Evolutionary conservation across 2,113 vertebrate species (phyloP).

Genomic region (Gobiocypris rarus): DNA sequence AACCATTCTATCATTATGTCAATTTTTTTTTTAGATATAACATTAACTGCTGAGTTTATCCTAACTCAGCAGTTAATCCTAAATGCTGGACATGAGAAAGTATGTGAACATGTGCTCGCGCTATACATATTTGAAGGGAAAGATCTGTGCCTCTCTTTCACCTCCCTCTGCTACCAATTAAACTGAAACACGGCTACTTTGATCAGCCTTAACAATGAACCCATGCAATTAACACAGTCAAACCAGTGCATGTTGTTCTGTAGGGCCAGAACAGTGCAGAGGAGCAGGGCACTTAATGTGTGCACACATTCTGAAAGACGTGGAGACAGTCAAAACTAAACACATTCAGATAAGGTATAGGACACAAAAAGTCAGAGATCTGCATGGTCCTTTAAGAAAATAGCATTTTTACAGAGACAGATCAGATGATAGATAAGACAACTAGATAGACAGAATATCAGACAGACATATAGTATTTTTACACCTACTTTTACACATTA

Average conservation of each 20-base stretch:
- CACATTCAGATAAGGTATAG: neutral
- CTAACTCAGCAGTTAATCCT: neutral
- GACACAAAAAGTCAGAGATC: neutral
- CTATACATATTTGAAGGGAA: neutral
- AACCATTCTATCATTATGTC: neutral
- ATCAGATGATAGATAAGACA: no score
- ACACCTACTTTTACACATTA: no score
- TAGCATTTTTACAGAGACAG: neutral
- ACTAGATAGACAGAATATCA: neutral
- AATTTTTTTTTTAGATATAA: neutral
- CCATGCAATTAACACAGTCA: neutral
- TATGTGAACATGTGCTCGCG: neutral
- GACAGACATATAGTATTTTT: neutral
- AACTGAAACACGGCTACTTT: conserved; percentile 52
- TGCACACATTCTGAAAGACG: conserved; percentile 2
- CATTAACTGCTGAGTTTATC: conserved; percentile 5
- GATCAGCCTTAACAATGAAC: conserved; percentile 45
- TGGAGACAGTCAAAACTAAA: neutral
- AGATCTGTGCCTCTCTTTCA: conserved; percentile 45
- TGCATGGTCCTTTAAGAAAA: neutral
- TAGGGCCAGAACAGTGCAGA: neutral
- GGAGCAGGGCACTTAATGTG: neutral
- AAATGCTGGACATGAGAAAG: neutral
- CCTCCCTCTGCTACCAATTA: conserved; percentile 64
- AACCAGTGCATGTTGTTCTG: neutral